phyloP scores from a whole-genome alignment of 1,140 invertebrate genomes.

The silkworm (Bombyx mori) region ASM3026992v2 NC_085111.1:15425001-15425500 shows the following conservation, averaged over 20 bases:
- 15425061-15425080: conserved; percentile 11
- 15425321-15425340: conserved; percentile 46
- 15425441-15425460: not conserved
- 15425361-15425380: conserved; percentile 50
- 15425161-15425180: conserved; percentile 43
- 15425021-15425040: not conserved
- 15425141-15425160: conserved; percentile 19
- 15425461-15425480: conserved; percentile 1
- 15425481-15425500: too few species aligned
- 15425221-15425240: conserved; percentile 30
- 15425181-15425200: conserved; percentile 38
- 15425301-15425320: conserved; percentile 60
- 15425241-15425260: conserved; percentile 21
- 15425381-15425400: conserved; percentile 30
- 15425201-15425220: conserved; percentile 50
- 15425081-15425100: not conserved
- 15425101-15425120: too few species aligned
- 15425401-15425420: conserved; percentile 43
- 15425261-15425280: conserved; percentile 26
- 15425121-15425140: not conserved
- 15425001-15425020: conserved; percentile 10
- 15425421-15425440: conserved; percentile 45
- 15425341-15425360: conserved; percentile 42
- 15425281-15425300: conserved; percentile 59
- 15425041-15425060: conserved; percentile 4